Base-by-base conservation (phyloP, 2,113 vertebrate genomes). In the Catharus bicknelli region DNA sequence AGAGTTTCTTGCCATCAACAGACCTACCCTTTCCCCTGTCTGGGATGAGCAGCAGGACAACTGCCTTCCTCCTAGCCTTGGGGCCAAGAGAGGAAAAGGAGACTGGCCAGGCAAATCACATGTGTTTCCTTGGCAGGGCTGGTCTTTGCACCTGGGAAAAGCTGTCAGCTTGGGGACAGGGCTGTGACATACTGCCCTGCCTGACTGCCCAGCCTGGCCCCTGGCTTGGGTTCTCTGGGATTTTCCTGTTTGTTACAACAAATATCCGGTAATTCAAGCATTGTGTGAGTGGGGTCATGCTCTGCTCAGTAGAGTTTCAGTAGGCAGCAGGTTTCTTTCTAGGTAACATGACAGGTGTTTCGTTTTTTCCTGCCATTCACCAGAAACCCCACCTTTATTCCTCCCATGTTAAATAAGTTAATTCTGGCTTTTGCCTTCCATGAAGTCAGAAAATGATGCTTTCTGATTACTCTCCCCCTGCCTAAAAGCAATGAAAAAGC, bases 321-420 rank as follows among this genome's bases (percentile, higher is more conserved):
- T 50, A 69, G 63, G 38, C 30, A 74, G 85, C 59, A 80, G n/a
- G n/a, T 93, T 90, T 93, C 72, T 80, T 93, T 86, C 76, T 61
- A 3, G 53, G 81, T 83, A n/a, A 59, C 59, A n/a, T 70, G 68
- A 63, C 68, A 93, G n/a, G 40, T 86, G 34, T 86, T 94, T 55
- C 21, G 30, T 50, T 88, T 88, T 81, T 75, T 82, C 48, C 80
- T 93, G 86, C 64, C 61, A 53, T 63, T 92, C 72, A 53, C 36
- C 20, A 23, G 45, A 70, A 88, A 50, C 64, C 53, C 92, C 80
- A 78, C 38, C 83, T 89, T 92, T 82, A 59, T 51, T 81, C 38
- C 69, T 95, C 55, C 74, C 48, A 25, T 36, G 48, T 53, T 74
- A 86, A 88, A 48, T 80, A 66, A 73, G 64, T 48, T 55, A 45